These are phyloP conservation scores for Brassicogethes aeneus DNA, from an alignment of 2,888 invertebrate species.

Conservation along the genomic window DNA sequence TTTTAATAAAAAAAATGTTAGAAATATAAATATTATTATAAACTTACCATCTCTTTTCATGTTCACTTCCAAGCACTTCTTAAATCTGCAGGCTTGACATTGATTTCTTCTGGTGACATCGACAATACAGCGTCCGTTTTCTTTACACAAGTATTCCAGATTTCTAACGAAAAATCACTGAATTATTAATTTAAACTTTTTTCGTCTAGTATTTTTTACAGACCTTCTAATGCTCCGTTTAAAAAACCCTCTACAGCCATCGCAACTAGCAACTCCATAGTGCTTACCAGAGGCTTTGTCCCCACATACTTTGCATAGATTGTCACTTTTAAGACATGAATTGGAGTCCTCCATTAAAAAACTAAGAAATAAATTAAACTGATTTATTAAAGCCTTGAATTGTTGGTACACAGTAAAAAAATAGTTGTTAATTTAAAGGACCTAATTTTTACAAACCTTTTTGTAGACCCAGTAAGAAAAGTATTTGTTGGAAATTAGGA, in stretches of 20 bases:
- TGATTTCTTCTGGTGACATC: conserved; percentile 89
- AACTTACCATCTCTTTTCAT: conserved; percentile 88
- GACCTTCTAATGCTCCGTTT: conserved; percentile 84
- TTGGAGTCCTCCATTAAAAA: conserved; percentile 29
- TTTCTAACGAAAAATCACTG: conserved; percentile 51
- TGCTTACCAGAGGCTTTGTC: conserved; percentile 82
- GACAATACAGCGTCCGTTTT: conserved; percentile 77
- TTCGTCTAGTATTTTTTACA: conserved; percentile 12
- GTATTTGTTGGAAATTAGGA: too few relatives aligned
- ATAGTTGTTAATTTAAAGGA: too few relatives aligned
- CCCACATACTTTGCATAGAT: conserved; percentile 78
- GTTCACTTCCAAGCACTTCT: conserved; percentile 82
- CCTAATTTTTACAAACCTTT: too few relatives aligned
- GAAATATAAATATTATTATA: too few relatives aligned
- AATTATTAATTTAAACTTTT: background rate
- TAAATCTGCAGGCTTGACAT: conserved; percentile 89
- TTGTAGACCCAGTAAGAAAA: too few relatives aligned
- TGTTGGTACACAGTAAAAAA: too few relatives aligned
- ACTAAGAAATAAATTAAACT: conserved; percentile 1
- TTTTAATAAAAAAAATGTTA: too few relatives aligned
- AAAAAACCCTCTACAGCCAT: conserved; percentile 89
- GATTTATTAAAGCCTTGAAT: too few relatives aligned
- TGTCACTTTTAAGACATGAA: conserved; percentile 43
- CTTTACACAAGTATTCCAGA: conserved; percentile 87
- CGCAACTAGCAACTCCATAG: conserved; percentile 84